A percentile compares a stretch with the other conserved stretches of the same genome.
phyloP scores from a whole-genome alignment of 2,888 invertebrate genomes.

The Oegoconia quadripuncta region DNA sequence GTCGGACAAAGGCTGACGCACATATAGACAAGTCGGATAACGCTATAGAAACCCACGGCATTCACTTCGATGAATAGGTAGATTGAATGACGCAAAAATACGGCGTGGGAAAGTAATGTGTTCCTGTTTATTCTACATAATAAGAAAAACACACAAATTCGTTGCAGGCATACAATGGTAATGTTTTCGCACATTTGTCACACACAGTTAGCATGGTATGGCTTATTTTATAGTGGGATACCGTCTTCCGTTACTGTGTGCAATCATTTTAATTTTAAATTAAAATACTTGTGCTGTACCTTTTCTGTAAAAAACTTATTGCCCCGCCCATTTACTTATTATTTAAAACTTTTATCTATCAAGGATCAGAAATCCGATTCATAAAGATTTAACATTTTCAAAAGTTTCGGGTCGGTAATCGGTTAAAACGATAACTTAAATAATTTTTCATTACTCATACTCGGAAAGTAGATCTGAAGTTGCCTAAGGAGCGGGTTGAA shows the following conservation, averaged over 20 bases:
- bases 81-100: constrained; percentile 40
- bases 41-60: constrained; percentile 33
- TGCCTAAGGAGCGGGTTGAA: too few species aligned
- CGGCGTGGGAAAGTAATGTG: constrained; percentile 59
- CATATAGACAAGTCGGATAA: constrained; percentile 44
- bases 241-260: constrained; percentile 15
- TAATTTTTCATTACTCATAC: too few species aligned
- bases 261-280: background rate
- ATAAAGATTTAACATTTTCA: too few species aligned
- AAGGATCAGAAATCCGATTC: too few species aligned
- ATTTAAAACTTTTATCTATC: too few species aligned
- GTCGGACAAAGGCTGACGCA: constrained; percentile 46
- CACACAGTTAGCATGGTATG: constrained; percentile 34
- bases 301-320: too few species aligned
- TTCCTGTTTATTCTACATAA: constrained; percentile 39
- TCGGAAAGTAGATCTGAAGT: too few species aligned
- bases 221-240: constrained; percentile 18
- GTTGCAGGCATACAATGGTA: constrained; percentile 39
- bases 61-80: constrained; percentile 46
- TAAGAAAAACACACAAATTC: constrained; percentile 46
- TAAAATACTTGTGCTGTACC: too few species aligned
- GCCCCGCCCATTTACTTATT: too few species aligned
- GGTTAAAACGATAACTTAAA: too few species aligned
- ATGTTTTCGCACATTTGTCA: constrained; percentile 35
- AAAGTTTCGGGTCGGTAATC: too few species aligned